These are phyloP conservation scores for Rhodinocichla rosea DNA, from an alignment of 2,113 vertebrate species.

Conservation along the genomic window DNA sequence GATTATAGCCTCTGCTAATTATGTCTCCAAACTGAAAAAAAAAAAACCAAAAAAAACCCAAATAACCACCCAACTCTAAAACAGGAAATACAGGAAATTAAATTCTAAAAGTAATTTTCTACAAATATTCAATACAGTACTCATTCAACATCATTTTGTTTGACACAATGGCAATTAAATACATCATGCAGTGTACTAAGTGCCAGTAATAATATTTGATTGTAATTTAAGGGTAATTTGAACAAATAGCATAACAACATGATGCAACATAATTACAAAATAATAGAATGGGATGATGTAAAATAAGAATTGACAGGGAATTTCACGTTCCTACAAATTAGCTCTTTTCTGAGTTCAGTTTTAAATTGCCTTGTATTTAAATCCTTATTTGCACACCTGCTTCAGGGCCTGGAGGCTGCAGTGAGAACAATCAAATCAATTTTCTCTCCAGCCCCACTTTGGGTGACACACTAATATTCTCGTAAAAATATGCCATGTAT, in stretches of 20 bases:
- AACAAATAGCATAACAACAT: conserved; percentile 7
- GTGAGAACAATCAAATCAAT: neutral
- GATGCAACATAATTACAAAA: neutral
- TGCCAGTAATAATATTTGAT: conserved; percentile 10
- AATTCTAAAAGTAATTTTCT: conserved; percentile 50
- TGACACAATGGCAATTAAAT: conserved; percentile 57
- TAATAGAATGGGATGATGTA: neutral
- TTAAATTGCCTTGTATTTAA: neutral
- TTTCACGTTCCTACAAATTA: neutral
- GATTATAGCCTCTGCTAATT: conserved; percentile 19
- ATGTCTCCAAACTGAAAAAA: neutral
- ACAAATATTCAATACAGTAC: conserved; percentile 32
- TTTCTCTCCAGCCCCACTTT: neutral
- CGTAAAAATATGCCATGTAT: neutral
- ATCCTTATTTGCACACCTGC: neutral
- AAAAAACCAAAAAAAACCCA: neutral
- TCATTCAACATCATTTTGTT: conserved; percentile 54
- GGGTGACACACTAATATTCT: neutral
- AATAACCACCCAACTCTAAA: neutral
- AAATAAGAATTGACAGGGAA: neutral
- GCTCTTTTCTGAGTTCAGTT: neutral
- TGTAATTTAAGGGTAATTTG: conserved; percentile 50
- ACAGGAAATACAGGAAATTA: conserved; percentile 16
- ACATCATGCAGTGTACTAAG: conserved; percentile 19
- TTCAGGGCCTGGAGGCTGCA: neutral